phyloP scores from a whole-genome alignment of 2,797 vertebrate species.

The Acipenser ruthenus region DNA sequence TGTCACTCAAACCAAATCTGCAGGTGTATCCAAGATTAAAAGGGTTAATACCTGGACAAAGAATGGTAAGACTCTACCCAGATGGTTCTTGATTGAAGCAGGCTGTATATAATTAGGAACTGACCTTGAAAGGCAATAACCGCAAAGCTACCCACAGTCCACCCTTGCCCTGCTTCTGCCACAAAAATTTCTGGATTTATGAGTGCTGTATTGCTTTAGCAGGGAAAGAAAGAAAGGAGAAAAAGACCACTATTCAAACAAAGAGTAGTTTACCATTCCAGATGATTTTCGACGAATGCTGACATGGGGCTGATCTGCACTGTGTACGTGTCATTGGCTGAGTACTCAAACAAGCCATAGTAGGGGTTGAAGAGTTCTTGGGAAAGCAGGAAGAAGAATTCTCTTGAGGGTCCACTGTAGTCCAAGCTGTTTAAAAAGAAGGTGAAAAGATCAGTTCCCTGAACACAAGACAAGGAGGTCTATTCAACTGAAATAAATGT shows the following conservation, averaged over 20 bases:
- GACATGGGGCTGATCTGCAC: constrained; percentile 89
- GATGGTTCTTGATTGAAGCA: no score
- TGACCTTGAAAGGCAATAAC: no score
- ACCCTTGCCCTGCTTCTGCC: no score
- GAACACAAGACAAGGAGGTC: no score
- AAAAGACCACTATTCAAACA: constrained; percentile 3
- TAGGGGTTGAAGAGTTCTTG: constrained; percentile 88
- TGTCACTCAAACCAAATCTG: no score
- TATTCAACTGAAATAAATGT: no score
- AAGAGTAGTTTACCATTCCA: constrained; percentile 67
- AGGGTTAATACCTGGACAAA: no score
- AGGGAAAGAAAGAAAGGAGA: background rate
- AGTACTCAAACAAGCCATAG: constrained; percentile 82
- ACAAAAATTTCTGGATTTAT: background rate
- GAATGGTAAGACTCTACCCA: no score
- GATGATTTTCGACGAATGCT: constrained; percentile 80
- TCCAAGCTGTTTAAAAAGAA: constrained; percentile 54
- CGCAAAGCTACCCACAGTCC: no score
- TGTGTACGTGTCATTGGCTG: constrained; percentile 80
- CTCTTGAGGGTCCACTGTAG: constrained; percentile 79
- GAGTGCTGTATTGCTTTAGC: background rate
- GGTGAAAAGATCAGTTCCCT: no score
- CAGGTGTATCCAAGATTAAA: no score
- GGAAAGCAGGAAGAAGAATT: constrained; percentile 85
- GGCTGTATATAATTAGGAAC: no score